Evolutionary conservation across 2,797 vertebrate genomes (phyloP), one percentile per base, ranked within the genome.

Genomic region (Pangasius krempfi): DNA sequence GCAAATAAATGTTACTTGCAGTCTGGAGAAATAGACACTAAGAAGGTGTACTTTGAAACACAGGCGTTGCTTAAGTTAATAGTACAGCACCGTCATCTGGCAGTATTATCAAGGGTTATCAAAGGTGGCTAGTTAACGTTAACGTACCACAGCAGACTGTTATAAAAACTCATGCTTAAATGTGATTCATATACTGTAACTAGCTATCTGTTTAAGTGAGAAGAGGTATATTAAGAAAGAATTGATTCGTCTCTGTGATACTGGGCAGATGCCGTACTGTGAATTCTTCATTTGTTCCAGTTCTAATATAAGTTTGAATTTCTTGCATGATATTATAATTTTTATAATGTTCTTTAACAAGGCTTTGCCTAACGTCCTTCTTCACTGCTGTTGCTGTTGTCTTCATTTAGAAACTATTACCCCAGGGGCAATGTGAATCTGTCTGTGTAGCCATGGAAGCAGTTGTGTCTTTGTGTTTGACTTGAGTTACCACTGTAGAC

Each of bases 401-500:
- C 83, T 37, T 84, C 18, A 25, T 70, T 52, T 54, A 70, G 64
- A 70, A 22, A 6, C 9, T 25, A 25, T 84, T 54, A 52, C 83
- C 50, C 50, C 20, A 70, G 83, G 83, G 64, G 83, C n/a, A 70
- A 9, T 18, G 82, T 6, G 64, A 68, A 25, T 84, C n/a, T 80
- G 27, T 64, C 25, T 83, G 52, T 22, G 87, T 91, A 79, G 76
- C 89, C 86, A 89, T 91, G 89, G 83, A 68, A 52, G 86, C 83
- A 30, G 44, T 47, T 87, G 87, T 79, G 82, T 88, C 73, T 80
- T 83, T 56, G 54, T 87, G 86, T 84, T 64, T 87, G 72, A 80
- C 84, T 88, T 50, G 47, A 30, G 80, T 88, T 86, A 68, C 88
- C 87, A 88, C 83, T 72, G 68, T 37, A 78, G 83, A 64, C 89